Evolutionary conservation across 2,113 vertebrate species (phyloP), one percentile per base, ranked within the genome.

Genomic region (Anser cygnoides): DNA sequence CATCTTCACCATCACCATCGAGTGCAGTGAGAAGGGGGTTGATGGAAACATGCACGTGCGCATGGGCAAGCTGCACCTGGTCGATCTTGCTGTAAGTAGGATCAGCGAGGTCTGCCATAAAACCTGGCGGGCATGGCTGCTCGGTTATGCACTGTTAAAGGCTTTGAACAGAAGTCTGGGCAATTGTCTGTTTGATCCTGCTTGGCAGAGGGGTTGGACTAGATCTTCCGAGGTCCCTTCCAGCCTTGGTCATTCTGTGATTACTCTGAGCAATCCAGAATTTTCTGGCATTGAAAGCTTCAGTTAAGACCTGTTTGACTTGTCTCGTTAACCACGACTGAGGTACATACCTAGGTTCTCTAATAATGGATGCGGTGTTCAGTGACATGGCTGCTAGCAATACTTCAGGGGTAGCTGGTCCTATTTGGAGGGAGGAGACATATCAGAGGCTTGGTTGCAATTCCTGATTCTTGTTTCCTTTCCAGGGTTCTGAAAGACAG

Each of bases 1-100:
- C 76, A 99, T 99, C 96, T 99, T 99, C 96, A 99, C 99, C 3
- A 99, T 99, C 92, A 99, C 99, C 50, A 99, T 99, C 3, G 99
- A 99, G 95, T 99, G 99, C 97, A 99, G 99, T 5, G 99, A 99
- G 95, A 99, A 99, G 91, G 99, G 99, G 1, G 94, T 99, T 0
- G 99, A 99, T 84, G 99, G 99, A 1, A 99, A 99, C 95, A 99
- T 99, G 96, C 99, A 99, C 8, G 99, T 99, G 70, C 98, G 99
- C 89, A 99, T 99, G 99, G 99, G 99, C 84, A 99, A 99, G 52
- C 98, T 99, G 37, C 99, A 99, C 62, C 98, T 99, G 4, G 99
- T 99, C 5, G 99, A 99, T 78, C 98, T 99, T 25, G 99, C 99
- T 22, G 99, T 99, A 96, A 97, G 98, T 98, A 77, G 57, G 9